phyloP scores from a whole-genome alignment of 1,140 invertebrate genomes.

The Lamellibrachia luymesi region DNA sequence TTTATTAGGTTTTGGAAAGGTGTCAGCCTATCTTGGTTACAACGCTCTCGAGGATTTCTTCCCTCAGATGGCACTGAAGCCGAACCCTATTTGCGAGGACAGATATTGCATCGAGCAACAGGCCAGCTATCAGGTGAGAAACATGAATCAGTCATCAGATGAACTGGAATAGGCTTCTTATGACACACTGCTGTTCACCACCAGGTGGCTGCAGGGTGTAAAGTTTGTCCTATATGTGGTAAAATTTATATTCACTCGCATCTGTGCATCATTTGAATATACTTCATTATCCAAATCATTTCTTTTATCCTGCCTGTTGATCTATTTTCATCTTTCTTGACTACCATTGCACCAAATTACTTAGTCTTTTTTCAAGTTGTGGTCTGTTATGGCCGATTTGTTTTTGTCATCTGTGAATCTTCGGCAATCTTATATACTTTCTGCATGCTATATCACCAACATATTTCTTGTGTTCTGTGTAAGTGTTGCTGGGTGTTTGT shows the following conservation, averaged over 20 bases:
- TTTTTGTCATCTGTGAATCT: too few relatives aligned
- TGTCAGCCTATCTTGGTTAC: slow-evolving; percentile 92
- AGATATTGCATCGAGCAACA: slow-evolving; percentile 74
- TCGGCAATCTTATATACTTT: too few relatives aligned
- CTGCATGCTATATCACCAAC: too few relatives aligned
- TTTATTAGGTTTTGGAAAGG: slow-evolving; percentile 85
- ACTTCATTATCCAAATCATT: background rate
- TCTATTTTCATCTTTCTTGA: background rate
- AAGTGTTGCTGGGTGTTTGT: too few relatives aligned
- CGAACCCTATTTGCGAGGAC: slow-evolving; percentile 92
- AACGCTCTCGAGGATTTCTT: slow-evolving; percentile 96
- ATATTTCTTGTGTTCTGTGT: too few relatives aligned
- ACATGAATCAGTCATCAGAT: background rate
- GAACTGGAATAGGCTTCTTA: background rate
- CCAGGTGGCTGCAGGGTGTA: background rate
- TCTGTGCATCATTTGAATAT: too few relatives aligned
- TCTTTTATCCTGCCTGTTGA: background rate
- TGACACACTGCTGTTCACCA: background rate
- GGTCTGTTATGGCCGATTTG: too few relatives aligned
- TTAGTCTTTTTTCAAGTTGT: too few relatives aligned
- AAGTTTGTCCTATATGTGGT: background rate
- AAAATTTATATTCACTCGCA: too few relatives aligned
- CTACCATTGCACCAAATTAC: too few relatives aligned
- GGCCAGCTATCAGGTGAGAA: slow-evolving; percentile 61
- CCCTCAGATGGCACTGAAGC: slow-evolving; percentile 86